A percentile compares a stretch with the other conserved stretches of the same genome.
Conservation (phyloP, 2,113 vertebrate genomes). For the Rynchops niger region DNA sequence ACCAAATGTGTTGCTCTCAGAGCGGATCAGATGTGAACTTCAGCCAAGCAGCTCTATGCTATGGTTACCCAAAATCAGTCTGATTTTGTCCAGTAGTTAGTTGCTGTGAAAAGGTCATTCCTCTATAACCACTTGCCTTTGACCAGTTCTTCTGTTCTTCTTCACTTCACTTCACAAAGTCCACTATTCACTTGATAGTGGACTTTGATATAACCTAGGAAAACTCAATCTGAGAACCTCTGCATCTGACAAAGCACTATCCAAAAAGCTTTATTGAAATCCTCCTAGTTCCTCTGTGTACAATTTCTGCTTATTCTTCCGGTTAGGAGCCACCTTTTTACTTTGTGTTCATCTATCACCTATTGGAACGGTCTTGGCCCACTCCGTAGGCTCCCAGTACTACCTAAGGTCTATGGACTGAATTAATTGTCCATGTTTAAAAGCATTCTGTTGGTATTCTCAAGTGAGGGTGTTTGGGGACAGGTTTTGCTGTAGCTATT, state of each 20-base stretch:
- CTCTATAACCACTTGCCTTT: background rate
- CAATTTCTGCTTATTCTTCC: background rate
- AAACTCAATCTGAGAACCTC: background rate
- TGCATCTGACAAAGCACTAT: background rate
- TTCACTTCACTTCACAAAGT: too few species aligned
- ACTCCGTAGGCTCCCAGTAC: fast-evolving
- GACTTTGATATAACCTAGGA: background rate
- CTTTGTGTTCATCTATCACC: background rate
- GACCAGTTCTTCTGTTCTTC: background rate
- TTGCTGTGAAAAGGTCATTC: background rate
- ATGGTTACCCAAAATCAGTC: background rate
- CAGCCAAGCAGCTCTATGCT: background rate
- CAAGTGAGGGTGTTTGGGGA: background rate
- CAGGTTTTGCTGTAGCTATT: background rate
- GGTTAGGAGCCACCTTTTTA: background rate
- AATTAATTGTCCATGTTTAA: background rate
- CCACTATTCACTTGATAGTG: background rate
- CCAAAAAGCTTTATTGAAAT: background rate
- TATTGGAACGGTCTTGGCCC: background rate
- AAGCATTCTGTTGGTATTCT: background rate
- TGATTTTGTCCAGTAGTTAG: background rate
- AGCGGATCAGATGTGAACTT: background rate
- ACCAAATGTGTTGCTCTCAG: background rate
- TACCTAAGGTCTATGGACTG: background rate
- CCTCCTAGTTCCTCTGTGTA: background rate